Evolutionary conservation across 2,888 invertebrate species (phyloP).

Genomic region (Zootermopsis nevadensis): DNA sequence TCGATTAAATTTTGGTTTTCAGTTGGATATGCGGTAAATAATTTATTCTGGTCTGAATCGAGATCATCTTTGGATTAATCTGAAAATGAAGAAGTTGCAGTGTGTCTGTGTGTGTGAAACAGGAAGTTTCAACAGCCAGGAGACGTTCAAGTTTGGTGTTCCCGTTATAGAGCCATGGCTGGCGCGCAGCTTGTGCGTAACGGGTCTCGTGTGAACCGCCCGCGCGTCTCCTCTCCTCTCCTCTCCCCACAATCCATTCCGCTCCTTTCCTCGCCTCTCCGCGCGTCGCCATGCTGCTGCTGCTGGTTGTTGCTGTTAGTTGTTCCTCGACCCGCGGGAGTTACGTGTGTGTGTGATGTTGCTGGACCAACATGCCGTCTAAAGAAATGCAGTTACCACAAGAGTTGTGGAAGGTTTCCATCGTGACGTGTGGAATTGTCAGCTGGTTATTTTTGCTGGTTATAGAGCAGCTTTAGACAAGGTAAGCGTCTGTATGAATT

Average conservation of each 20-base stretch:
- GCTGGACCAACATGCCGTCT: no score
- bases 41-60: no score
- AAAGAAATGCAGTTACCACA: no score
- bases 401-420: not conserved
- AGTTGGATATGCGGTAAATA: no score
- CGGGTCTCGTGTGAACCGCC: slow-evolving; percentile 4
- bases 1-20: no score
- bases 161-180: slow-evolving; percentile 13
- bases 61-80: no score
- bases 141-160: not conserved
- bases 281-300: not conserved
- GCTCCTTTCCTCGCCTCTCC: no score
- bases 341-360: not conserved
- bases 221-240: no score
- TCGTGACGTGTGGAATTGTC: not conserved
- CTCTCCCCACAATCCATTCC: no score
- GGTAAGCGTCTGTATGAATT: not conserved
- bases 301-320: not conserved
- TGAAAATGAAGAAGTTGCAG: no score
- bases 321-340: not conserved
- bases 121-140: not conserved
- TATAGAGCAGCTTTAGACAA: not conserved
- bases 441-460: not conserved
- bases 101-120: not conserved
- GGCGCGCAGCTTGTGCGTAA: not conserved